phyloP scores from a whole-genome alignment of 2,888 invertebrate genomes.

The Nemoura dubitans region DNA sequence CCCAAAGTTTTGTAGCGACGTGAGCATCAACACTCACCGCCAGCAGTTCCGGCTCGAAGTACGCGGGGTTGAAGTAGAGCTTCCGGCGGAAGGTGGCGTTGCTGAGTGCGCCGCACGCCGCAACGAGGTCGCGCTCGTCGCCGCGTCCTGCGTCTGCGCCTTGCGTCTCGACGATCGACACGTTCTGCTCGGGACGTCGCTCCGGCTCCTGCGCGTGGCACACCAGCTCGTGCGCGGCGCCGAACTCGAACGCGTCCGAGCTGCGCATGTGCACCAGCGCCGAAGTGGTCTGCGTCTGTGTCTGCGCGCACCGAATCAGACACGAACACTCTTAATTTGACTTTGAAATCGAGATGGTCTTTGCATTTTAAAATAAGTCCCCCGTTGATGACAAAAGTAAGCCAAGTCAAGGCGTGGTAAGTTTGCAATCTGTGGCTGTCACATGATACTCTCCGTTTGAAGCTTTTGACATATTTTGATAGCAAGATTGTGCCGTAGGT shows the following conservation, averaged over 20 bases:
- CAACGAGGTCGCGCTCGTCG: slow-evolving; percentile 69
- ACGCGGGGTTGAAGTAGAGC: slow-evolving; percentile 89
- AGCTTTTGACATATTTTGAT: no score
- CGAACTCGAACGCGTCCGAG: slow-evolving; percentile 44
- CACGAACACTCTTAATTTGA: background rate
- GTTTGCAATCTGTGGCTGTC: no score
- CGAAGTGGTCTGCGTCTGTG: slow-evolving; percentile 69
- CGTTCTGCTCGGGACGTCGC: slow-evolving; percentile 83
- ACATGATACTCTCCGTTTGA: no score
- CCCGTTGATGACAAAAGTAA: no score
- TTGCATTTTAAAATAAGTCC: no score
- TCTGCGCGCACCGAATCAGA: background rate
- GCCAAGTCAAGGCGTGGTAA: no score
- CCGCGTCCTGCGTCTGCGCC: slow-evolving; percentile 70
- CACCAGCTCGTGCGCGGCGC: slow-evolving; percentile 1
- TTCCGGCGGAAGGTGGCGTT: slow-evolving; percentile 77
- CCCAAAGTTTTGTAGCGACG: no score
- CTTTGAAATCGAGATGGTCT: no score
- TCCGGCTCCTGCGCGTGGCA: slow-evolving; percentile 69
- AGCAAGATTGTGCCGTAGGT: no score
- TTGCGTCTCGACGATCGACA: slow-evolving; percentile 84
- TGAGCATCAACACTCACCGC: slow-evolving; percentile 69
- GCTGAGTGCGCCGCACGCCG: slow-evolving; percentile 54
- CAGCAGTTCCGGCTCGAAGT: slow-evolving; percentile 87
- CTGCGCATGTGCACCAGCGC: slow-evolving; percentile 74